Evolutionary conservation across 53 echinoderm and acorn worm species (phyloP).

Genomic region (Holothuria leucospilota): DNA sequence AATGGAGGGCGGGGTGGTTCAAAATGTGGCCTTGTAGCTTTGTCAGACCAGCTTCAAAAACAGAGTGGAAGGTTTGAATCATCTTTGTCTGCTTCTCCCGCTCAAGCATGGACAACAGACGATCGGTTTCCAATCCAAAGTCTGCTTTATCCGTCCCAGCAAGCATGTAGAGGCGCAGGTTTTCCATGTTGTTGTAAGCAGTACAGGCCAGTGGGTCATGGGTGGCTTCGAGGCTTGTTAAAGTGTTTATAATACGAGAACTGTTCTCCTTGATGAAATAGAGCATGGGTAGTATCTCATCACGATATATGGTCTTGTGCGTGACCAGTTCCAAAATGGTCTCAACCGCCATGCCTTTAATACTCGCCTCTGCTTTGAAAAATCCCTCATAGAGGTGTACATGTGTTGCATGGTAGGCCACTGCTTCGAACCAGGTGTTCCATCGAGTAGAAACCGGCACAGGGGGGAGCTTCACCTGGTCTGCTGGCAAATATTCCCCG

Average conservation of each 20-base stretch:
- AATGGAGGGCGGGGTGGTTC: constrained; percentile 57
- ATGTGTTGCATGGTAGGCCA: constrained; percentile 62
- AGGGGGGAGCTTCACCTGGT: constrained; percentile 69
- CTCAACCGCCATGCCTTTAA: constrained; percentile 71
- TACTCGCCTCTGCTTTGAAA: constrained; percentile 64
- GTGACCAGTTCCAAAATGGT: constrained; percentile 61
- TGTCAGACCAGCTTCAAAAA: constrained; percentile 57
- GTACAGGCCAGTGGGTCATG: constrained; percentile 69
- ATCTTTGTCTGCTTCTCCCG: background rate
- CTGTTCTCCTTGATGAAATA: constrained; percentile 59
- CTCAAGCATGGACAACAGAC: constrained; percentile 7
- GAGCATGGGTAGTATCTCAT: constrained; percentile 55
- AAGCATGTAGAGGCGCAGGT: constrained; percentile 35
- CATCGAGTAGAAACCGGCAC: constrained; percentile 74
- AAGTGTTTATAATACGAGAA: constrained; percentile 27
- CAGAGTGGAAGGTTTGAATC: constrained; percentile 52
- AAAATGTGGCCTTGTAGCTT: constrained; percentile 57
- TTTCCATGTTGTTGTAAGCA: constrained; percentile 59
- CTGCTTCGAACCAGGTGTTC: constrained; percentile 72
- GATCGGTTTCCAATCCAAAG: constrained; percentile 56
- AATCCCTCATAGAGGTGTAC: constrained; percentile 72
- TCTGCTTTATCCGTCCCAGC: constrained; percentile 60
- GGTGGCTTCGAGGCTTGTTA: constrained; percentile 67
- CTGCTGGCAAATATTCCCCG: constrained; percentile 64
- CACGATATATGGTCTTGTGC: constrained; percentile 67